Conservation (phyloP, 1,140 invertebrate genomes). For the Aplysia californica region DNA sequence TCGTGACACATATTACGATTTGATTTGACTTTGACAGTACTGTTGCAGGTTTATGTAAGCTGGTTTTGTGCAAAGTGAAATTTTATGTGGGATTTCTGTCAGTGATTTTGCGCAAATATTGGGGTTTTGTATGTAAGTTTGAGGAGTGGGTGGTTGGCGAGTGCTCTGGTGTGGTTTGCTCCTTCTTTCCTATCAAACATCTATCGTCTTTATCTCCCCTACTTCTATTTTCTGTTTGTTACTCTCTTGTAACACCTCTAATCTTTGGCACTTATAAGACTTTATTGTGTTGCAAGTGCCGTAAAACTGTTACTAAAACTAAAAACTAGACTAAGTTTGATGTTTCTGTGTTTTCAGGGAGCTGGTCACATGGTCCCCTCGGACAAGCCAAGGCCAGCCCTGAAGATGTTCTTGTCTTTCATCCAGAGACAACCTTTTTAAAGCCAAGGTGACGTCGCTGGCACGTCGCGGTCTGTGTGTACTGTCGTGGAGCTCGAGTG, state of each 20-base stretch:
- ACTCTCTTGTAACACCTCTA: too few relatives aligned
- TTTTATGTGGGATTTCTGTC: neutral
- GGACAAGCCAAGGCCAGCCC: conserved; percentile 70
- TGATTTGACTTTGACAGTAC: neutral
- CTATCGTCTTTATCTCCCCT: too few relatives aligned
- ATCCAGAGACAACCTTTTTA: conserved; percentile 36
- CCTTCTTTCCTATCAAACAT: too few relatives aligned
- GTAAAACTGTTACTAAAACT: too few relatives aligned
- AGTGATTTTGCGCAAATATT: neutral
- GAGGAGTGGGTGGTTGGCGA: too few relatives aligned
- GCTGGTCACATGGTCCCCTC: conserved; percentile 73
- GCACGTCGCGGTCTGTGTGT: neutral
- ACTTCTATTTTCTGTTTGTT: too few relatives aligned
- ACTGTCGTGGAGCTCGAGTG: too few relatives aligned
- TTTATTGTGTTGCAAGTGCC: too few relatives aligned
- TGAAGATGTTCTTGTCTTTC: conserved; percentile 60
- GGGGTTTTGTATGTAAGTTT: neutral
- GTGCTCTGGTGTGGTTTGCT: too few relatives aligned
- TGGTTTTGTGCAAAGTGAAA: neutral
- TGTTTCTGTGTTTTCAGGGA: conserved; percentile 53
- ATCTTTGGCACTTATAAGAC: too few relatives aligned
- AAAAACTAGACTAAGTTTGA: too few relatives aligned
- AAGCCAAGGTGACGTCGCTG: neutral
- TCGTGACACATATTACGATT: conserved; percentile 13
- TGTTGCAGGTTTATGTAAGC: neutral